Evolutionary conservation across 2,113 vertebrate species (phyloP), one percentile per base, ranked within the genome.

Genomic region (Dryoscopus gambensis): DNA sequence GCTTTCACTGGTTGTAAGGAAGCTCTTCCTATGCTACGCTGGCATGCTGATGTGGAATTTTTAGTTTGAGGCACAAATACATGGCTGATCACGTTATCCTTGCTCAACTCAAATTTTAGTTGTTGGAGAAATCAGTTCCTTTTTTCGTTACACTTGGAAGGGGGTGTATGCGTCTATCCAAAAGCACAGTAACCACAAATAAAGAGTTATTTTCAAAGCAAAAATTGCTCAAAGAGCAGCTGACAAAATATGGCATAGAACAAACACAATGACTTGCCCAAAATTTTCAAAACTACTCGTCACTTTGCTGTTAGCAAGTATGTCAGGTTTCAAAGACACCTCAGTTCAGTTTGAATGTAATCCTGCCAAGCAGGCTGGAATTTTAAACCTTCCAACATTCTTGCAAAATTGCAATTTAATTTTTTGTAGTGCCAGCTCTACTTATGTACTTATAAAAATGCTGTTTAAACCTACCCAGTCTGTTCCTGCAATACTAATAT

Each of bases 111-210:
- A 28, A 23, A 22, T 42, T 79, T 57, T 30, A 31, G 37, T 73
- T 63, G n/a, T 31, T 50, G 40, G 44, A 88, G 25, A 68, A 52
- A 73, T 27, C 24, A 17, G 22, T 49, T 64, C 42, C 9, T 68
- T 83, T 75, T 44, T 10, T 14, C 2, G 1, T 67, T 71, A 59
- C 35, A 25, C 30, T 40, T 10, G 1, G 56, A 79, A 71, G 25
- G 21, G 7, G 9, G 21, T 6, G n/a, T 17, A 27, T 4, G 11
- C 0, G 0, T 68, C 24, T 75, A 56, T 69, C 46, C 50, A 46
- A 55, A 86, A 79, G 47, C 62, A 62, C 30, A 53, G 64, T 27
- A 77, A 44, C 23, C 55, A 47, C 56, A 59, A 81, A 74, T 24
- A 31, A 60, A 82, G 22, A 16, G 55, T 77, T 59, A 46, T 28